Evolutionary conservation across 2,888 invertebrate genomes (phyloP).

Genomic region (Watsonalla binaria): DNA sequence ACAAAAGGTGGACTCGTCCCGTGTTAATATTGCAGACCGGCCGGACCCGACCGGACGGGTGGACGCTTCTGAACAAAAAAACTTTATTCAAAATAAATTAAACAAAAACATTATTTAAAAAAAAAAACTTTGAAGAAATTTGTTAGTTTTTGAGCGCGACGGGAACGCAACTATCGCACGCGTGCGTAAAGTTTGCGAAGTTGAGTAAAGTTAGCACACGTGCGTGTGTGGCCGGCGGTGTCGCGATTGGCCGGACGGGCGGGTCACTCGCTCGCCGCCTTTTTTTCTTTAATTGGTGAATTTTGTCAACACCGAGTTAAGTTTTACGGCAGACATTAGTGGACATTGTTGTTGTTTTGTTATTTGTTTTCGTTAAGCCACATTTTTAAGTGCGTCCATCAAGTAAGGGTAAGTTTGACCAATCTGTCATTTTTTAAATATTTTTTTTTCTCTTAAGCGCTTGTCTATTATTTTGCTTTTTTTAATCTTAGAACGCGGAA

Average conservation of each 20-base stretch:
- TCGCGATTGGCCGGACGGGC: constrained; percentile 31
- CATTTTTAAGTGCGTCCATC: constrained; percentile 32
- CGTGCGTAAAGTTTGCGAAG: constrained; percentile 61
- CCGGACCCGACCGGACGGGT: constrained; percentile 75
- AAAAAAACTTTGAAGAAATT: constrained; percentile 10
- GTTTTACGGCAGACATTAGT: constrained; percentile 57
- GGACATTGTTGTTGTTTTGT: constrained; percentile 66
- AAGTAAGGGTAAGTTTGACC: constrained; percentile 47
- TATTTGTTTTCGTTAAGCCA: constrained; percentile 57
- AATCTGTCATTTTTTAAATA: neutral
- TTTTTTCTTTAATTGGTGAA: constrained; percentile 32
- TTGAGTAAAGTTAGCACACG: constrained; percentile 59
- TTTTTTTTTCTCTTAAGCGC: constrained; percentile 9
- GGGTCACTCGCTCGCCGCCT: constrained; percentile 19
- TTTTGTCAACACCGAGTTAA: constrained; percentile 39
- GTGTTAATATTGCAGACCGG: constrained; percentile 77
- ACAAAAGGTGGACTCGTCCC: constrained; percentile 77
- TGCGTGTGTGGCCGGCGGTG: constrained; percentile 60
- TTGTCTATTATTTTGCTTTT: constrained; percentile 6
- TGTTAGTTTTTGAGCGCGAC: constrained; percentile 35
- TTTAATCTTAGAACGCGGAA: neutral
- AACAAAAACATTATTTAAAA: constrained; percentile 44
- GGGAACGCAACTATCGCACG: constrained; percentile 40
- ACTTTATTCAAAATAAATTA: constrained; percentile 33
- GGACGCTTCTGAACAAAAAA: constrained; percentile 67